Percentiles rank a stretch among this genome's conserved stretches.
Evolutionary conservation across 2,113 vertebrate species (phyloP).

Genomic region (Syrmaticus mikado): DNA sequence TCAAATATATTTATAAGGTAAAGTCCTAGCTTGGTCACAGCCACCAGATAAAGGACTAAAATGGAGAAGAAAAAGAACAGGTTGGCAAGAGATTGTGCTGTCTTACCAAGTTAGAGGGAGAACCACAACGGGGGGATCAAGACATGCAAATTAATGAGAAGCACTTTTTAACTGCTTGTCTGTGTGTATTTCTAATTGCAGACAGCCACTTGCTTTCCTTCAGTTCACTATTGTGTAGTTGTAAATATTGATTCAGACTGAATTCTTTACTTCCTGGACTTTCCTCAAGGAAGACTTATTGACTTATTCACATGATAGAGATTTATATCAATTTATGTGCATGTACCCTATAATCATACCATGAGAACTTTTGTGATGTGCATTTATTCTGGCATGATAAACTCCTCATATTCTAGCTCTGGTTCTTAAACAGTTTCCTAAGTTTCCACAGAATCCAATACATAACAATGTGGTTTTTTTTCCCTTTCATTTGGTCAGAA

Average conservation of each 20-base stretch:
- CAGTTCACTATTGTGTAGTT: neutral
- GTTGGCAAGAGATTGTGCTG: neutral
- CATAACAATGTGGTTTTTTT: neutral
- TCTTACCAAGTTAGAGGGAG: neutral
- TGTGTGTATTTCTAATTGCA: neutral
- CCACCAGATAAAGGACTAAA: neutral
- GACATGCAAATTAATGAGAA: neutral
- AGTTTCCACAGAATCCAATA: neutral
- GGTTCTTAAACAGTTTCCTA: neutral
- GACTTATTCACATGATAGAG: neutral
- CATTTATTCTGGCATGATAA: neutral
- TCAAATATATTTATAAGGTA: neutral
- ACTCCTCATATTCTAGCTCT: neutral
- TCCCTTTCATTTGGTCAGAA: neutral
- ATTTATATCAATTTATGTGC: neutral
- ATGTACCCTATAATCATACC: neutral
- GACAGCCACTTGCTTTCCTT: neutral
- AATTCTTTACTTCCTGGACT: neutral
- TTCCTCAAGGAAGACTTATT: neutral
- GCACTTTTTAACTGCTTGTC: neutral
- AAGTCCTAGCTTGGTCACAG: neutral
- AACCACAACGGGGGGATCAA: neutral
- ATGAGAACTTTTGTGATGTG: neutral
- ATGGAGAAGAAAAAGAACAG: neutral
- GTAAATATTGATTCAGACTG: constrained; percentile 21